Base-by-base conservation (phyloP, 2,888 invertebrate genomes). In the Hyalella azteca region DNA sequence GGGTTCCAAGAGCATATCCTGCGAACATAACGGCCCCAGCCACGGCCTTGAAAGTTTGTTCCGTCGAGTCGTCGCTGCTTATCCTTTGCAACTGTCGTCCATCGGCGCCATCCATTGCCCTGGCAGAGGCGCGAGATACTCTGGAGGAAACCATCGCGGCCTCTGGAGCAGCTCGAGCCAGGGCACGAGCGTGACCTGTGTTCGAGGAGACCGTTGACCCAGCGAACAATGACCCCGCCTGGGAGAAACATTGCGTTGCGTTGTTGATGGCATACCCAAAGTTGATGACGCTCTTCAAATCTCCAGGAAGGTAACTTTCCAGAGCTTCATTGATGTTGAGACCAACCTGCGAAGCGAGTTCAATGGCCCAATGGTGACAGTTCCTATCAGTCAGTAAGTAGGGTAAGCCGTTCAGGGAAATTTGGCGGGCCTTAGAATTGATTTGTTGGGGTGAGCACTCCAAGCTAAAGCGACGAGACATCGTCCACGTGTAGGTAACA, bases 311-410 rank as follows among this genome's bases (percentile, higher is more conserved):
- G 41, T 26, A 73, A 26, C 29, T 73, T 36, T 73, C 73, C 3
- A 73, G 4, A 11, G 73, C 73, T 5, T n/a, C 7, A 32, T 73
- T 45, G 41, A 73, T 45, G 29, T 73, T 36, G n/a, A 73, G 3
- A 19, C 73, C 73, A 19, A 73, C 15, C 13, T 19, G 2, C 2
- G 5, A 1, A 15, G 73, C 73, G 41, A 73, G 26, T n/a, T n/a
- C 45, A 11, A 40, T 45, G 22, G 73, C 73, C 73, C 73, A 73
- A n/a, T 45, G 41, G n/a, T 41, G 73, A 73, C 73, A 73, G 45
- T 73, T 73, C 13, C 40, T 39, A 29, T 45, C 41, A 2, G 45
- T 73, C 2, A 73, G 41, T 7, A 45, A 29, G 45, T 73, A 73
- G 19, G 73, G 36, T 26, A 26, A 29, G 73, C 73, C 73, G 26